Percentiles rank a stretch among this genome's conserved stretches.
These are phyloP conservation scores for Hofmannophila pseudospretella DNA, from an alignment of 2,888 invertebrate species.

Conservation along the genomic window DNA sequence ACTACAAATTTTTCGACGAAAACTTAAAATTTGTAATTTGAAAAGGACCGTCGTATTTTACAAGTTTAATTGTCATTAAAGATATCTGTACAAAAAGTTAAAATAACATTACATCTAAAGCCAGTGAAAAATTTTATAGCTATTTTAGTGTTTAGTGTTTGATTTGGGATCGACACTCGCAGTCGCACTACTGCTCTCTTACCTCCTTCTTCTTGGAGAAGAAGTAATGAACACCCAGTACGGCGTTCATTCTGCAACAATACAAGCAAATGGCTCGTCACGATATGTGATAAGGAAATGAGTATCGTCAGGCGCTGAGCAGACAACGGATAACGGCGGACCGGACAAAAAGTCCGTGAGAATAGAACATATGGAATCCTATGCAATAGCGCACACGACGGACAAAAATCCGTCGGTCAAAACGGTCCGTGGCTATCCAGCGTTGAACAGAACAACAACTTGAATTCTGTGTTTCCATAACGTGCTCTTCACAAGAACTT, in stretches of 20 bases:
- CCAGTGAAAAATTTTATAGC: slow-evolving; percentile 15
- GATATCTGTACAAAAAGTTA: slow-evolving; percentile 23
- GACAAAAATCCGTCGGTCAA: too few species aligned
- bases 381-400: too few species aligned
- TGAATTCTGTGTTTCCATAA: too few species aligned
- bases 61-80: slow-evolving; percentile 11
- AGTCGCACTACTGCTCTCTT: slow-evolving; percentile 21
- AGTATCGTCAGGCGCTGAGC: too few species aligned
- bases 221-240: slow-evolving; percentile 59
- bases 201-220: slow-evolving; percentile 46
- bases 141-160: not conserved
- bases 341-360: too few species aligned
- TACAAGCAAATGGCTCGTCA: too few species aligned
- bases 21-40: slow-evolving; percentile 16
- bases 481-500: too few species aligned
- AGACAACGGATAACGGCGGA: too few species aligned
- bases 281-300: too few species aligned
- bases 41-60: slow-evolving; percentile 15
- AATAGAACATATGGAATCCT: too few species aligned
- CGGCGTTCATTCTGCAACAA: slow-evolving; percentile 65
- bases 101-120: slow-evolving; percentile 16
- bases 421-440: too few species aligned
- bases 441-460: too few species aligned
- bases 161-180: not conserved
- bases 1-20: slow-evolving; percentile 17